These are phyloP conservation scores for Paedocypris sp. DNA, from an alignment of 2,113 vertebrate genomes.

Conservation along the genomic window DNA sequence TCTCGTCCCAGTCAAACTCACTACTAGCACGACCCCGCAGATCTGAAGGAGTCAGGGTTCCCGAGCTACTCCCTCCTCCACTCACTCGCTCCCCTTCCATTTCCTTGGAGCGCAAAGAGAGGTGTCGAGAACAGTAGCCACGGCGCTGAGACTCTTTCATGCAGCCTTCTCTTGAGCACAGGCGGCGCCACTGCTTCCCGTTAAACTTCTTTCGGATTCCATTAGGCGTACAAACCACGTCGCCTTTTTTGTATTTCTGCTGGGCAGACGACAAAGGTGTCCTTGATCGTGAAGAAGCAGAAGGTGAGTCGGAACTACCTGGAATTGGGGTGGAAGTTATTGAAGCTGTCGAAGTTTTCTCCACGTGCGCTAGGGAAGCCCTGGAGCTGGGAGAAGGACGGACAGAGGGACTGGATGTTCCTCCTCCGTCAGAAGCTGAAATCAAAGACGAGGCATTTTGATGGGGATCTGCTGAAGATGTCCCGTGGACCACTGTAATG, in stretches of 20 bases:
- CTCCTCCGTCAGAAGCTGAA: slow-evolving; percentile 20
- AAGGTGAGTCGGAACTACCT: slow-evolving; percentile 48
- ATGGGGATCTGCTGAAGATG: slow-evolving; percentile 33
- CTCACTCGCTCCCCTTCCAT: slow-evolving; percentile 68
- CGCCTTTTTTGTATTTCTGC: slow-evolving; percentile 86
- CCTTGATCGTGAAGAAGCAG: slow-evolving; percentile 66
- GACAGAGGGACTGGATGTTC: slow-evolving; percentile 27
- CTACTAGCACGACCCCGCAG: slow-evolving; percentile 63
- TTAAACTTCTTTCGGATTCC: slow-evolving; percentile 91
- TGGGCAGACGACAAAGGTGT: slow-evolving; percentile 73
- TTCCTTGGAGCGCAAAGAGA: slow-evolving; percentile 89
- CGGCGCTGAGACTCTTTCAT: slow-evolving; percentile 88
- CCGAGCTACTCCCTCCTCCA: slow-evolving; percentile 63
- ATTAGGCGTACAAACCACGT: slow-evolving; percentile 84
- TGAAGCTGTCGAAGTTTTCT: slow-evolving; percentile 39
- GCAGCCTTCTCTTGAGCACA: slow-evolving; percentile 84
- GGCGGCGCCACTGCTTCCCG: slow-evolving; percentile 85
- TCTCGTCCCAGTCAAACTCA: slow-evolving; percentile 85
- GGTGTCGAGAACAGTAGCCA: slow-evolving; percentile 82
- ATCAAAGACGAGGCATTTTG: slow-evolving; percentile 20
- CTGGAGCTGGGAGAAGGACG: slow-evolving; percentile 43
- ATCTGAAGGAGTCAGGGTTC: slow-evolving; percentile 63
- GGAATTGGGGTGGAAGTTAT: slow-evolving; percentile 48
- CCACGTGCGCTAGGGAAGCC: slow-evolving; percentile 38
- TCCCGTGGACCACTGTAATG: slow-evolving; percentile 44